Conservation (phyloP, 2,797 vertebrate genomes). For the Sebastiscus tertius region DNA sequence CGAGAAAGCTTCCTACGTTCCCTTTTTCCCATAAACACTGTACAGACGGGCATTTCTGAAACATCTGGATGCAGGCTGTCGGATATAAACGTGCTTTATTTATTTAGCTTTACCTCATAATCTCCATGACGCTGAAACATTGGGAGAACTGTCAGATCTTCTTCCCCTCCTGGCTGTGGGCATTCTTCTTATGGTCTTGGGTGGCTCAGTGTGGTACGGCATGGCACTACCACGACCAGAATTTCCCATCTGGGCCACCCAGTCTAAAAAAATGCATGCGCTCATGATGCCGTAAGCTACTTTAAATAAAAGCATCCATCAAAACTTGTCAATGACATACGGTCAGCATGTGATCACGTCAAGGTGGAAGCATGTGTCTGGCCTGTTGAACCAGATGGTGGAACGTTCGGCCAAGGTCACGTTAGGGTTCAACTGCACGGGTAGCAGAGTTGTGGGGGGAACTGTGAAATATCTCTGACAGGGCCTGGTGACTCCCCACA, state of each 20-base stretch:
- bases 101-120: conserved; percentile 37
- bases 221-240: background rate
- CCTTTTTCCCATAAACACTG: conserved; percentile 47
- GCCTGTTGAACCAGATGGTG: conserved; percentile 30
- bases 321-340: background rate
- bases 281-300: background rate
- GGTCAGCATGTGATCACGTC: conserved; percentile 6
- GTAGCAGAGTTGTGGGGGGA: background rate
- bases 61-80: conserved; percentile 52
- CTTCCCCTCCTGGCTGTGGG: background rate
- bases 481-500: conserved; percentile 8
- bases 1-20: conserved; percentile 12
- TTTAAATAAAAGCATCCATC: background rate
- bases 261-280: background rate
- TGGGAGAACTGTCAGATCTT: conserved; percentile 12
- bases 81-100: conserved; percentile 13
- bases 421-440: conserved; percentile 28
- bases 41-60: background rate
- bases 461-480: conserved; percentile 21
- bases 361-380: conserved; percentile 9
- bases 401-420: conserved; percentile 20
- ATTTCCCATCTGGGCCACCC: conserved; percentile 14
- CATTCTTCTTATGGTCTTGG: conserved; percentile 1
- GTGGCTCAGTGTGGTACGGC: background rate
- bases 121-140: conserved; percentile 38